phyloP scores from a whole-genome alignment of 2,797 vertebrate genomes.

The Chromobotia macracanthus region DNA sequence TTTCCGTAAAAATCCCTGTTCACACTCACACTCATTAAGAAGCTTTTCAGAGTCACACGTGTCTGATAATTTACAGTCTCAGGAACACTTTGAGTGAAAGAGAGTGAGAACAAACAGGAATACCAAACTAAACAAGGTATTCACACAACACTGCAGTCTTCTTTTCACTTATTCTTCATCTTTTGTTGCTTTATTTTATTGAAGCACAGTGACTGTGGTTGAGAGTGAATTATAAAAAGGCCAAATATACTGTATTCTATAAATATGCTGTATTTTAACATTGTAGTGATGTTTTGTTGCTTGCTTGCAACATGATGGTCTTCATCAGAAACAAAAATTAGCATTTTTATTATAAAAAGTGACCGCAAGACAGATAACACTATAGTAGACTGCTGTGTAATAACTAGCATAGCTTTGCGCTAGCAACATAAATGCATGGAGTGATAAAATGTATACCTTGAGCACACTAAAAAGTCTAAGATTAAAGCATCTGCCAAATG shows the following conservation, averaged over 20 bases:
- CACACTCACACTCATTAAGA: slow-evolving; percentile 31
- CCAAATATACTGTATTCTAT: background rate
- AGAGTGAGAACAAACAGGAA: slow-evolving; percentile 13
- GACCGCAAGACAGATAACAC: background rate
- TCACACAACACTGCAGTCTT: background rate
- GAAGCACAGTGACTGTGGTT: background rate
- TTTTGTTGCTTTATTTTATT: background rate
- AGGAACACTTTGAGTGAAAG: background rate
- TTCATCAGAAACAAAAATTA: background rate
- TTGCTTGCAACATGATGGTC: background rate
- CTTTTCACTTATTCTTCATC: slow-evolving; percentile 3
- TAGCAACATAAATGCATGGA: background rate
- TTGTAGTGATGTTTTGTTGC: background rate
- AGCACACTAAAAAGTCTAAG: background rate
- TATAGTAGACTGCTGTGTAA: background rate
- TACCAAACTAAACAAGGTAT: background rate
- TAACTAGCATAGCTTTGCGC: background rate
- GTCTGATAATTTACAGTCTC: slow-evolving; percentile 18
- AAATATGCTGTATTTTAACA: background rate
- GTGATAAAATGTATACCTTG: background rate
- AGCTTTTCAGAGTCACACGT: slow-evolving; percentile 24
- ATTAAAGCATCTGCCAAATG: slow-evolving; percentile 2
- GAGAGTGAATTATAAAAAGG: background rate
- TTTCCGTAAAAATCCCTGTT: slow-evolving; percentile 15
- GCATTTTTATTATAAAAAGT: background rate